phyloP scores from a whole-genome alignment of 1,140 invertebrate genomes.

The Euglossa dilemma region DNA sequence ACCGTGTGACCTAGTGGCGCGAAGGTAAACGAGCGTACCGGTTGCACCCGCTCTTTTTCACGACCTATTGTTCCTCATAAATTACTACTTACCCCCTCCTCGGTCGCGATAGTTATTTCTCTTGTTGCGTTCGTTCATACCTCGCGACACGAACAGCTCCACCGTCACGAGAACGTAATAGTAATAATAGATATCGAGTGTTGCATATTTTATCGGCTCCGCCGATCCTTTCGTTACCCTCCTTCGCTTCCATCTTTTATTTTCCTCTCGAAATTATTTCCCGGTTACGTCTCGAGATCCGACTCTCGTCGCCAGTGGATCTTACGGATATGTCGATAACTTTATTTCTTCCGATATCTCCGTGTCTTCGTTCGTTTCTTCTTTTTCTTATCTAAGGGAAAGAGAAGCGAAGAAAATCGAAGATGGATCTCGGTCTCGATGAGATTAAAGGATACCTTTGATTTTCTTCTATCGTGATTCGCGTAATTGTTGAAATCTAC shows the following conservation, averaged over 20 bases:
- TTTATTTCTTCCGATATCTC: background rate
- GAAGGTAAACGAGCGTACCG: conserved; percentile 48
- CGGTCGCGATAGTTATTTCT: conserved; percentile 12
- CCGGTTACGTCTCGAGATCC: too few species aligned
- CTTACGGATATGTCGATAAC: too few species aligned
- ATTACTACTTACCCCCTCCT: conserved; percentile 15
- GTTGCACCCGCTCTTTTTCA: conserved; percentile 18
- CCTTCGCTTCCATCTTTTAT: background rate
- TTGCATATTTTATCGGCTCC: background rate
- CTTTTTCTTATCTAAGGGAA: too few species aligned
- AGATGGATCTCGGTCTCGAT: background rate
- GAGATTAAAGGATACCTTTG: background rate
- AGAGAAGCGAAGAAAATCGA: too few species aligned
- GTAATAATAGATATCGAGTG: conserved; percentile 26
- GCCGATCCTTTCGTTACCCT: background rate
- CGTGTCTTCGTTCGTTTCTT: background rate
- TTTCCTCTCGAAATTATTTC: too few species aligned
- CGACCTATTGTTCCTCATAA: conserved; percentile 39
- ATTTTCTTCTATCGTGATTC: background rate
- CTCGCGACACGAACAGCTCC: conserved; percentile 6
- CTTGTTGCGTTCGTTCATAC: conserved; percentile 1
- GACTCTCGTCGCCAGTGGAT: too few species aligned
- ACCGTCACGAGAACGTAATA: conserved; percentile 22
- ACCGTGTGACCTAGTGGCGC: conserved; percentile 53
- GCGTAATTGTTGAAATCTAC: background rate